Evolutionary conservation across 2,113 vertebrate species (phyloP).

Genomic region (Catharus fuscescens): DNA sequence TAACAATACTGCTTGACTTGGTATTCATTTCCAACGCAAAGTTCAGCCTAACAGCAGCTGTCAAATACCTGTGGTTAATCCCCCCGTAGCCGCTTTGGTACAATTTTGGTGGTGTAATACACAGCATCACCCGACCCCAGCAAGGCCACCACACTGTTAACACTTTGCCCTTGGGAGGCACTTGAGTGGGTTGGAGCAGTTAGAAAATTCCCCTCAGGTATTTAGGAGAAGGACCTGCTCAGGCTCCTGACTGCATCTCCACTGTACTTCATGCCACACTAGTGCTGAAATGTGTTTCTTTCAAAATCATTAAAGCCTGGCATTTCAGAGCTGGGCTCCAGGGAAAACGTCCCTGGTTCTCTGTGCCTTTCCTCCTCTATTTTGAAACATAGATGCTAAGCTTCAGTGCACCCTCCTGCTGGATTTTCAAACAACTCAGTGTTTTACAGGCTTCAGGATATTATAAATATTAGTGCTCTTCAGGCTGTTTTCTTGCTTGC

Average conservation of each 20-base stretch:
- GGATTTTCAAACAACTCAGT: neutral
- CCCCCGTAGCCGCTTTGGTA: conserved; percentile 1
- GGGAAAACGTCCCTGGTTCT: conserved; percentile 25
- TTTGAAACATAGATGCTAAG: conserved; percentile 15
- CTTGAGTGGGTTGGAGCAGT: neutral
- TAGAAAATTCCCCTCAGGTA: conserved; percentile 24
- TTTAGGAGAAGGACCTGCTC: conserved; percentile 40
- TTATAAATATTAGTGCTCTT: conserved; percentile 22
- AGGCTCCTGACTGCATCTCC: neutral
- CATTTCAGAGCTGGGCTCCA: conserved; percentile 49
- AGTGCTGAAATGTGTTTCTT: conserved; percentile 68
- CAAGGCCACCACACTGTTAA: conserved; percentile 15
- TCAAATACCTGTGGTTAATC: conserved; percentile 55
- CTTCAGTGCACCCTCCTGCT: conserved; percentile 10
- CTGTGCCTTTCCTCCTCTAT: neutral
- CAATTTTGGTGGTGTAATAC: conserved; percentile 48
- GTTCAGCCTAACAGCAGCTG: conserved; percentile 50
- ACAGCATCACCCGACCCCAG: neutral
- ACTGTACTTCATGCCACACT: neutral
- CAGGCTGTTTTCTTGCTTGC: neutral
- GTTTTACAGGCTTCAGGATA: conserved; percentile 13
- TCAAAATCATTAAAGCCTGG: conserved; percentile 68
- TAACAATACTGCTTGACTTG: neutral
- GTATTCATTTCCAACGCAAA: conserved; percentile 42
- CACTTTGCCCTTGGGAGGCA: conserved; percentile 39